Conservation (phyloP, 2,113 vertebrate species). For the Callipepla californica region DNA sequence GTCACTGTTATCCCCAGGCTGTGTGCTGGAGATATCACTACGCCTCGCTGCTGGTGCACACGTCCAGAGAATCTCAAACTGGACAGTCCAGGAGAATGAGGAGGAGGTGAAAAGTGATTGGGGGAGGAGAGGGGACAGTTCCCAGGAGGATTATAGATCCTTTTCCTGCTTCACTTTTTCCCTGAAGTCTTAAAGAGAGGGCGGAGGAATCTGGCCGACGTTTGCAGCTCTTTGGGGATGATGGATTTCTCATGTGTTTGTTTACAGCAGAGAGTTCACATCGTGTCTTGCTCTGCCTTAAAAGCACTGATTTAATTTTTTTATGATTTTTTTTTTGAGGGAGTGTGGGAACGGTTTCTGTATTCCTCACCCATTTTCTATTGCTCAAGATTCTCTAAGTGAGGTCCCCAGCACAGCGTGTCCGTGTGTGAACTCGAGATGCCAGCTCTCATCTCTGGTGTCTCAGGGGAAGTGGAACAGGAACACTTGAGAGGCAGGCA, state of each 20-base stretch:
- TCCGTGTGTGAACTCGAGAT: not conserved
- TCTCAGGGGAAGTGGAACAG: not conserved
- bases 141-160: not conserved
- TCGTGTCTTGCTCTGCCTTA: not conserved
- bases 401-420: accelerated
- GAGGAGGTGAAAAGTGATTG: not conserved
- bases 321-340: not conserved
- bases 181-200: conserved; percentile 43
- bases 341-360: not conserved
- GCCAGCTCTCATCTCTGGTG: not conserved
- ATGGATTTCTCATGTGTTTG: conserved; percentile 66
- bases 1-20: not conserved
- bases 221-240: not conserved
- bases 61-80: not conserved
- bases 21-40: accelerated
- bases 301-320: not conserved
- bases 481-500: not conserved
- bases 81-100: not conserved
- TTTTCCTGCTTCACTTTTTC: conserved; percentile 51
- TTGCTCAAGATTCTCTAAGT: not conserved
- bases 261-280: not conserved
- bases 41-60: not conserved
- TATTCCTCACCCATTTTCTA: not conserved
- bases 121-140: not conserved
- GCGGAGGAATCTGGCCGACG: conserved; percentile 41